Evolutionary conservation across 2,888 invertebrate species (phyloP).

Genomic region (Onthophagus sagittarius): DNA sequence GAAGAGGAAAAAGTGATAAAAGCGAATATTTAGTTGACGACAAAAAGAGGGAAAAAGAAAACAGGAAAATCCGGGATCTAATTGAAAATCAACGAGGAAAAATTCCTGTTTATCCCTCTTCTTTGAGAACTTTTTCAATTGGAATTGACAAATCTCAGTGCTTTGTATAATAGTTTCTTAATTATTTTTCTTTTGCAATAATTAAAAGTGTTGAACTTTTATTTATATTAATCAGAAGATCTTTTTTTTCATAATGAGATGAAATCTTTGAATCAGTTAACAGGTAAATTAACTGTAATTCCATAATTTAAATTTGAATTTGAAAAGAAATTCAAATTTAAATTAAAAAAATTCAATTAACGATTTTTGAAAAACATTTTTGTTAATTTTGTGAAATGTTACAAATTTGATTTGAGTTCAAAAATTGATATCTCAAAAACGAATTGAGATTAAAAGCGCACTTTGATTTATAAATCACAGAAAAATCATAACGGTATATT

Average conservation of each 20-base stretch:
- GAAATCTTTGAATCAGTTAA: background rate
- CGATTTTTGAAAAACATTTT: too few species aligned
- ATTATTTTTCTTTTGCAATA: background rate
- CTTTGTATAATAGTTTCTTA: background rate
- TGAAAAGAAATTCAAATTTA: too few species aligned
- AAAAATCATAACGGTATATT: too few species aligned
- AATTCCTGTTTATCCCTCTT: constrained; percentile 1
- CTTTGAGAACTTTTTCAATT: constrained; percentile 1
- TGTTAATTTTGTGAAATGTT: too few species aligned
- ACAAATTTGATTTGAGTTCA: too few species aligned
- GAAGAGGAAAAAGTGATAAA: background rate
- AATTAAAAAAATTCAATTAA: too few species aligned
- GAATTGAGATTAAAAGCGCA: too few species aligned
- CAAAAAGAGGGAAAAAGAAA: background rate
- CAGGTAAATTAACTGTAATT: background rate
- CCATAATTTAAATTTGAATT: too few species aligned
- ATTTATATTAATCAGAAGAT: background rate
- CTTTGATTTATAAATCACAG: too few species aligned
- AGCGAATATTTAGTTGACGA: constrained; percentile 4
- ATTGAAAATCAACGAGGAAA: background rate
- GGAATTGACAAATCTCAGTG: constrained; percentile 10
- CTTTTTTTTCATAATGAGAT: background rate
- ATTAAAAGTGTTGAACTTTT: background rate
- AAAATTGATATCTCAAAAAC: too few species aligned
- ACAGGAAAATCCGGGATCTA: background rate